These are phyloP conservation scores for Microplitis manilae DNA, from an alignment of 2,888 invertebrate species.

Conservation along the genomic window DNA sequence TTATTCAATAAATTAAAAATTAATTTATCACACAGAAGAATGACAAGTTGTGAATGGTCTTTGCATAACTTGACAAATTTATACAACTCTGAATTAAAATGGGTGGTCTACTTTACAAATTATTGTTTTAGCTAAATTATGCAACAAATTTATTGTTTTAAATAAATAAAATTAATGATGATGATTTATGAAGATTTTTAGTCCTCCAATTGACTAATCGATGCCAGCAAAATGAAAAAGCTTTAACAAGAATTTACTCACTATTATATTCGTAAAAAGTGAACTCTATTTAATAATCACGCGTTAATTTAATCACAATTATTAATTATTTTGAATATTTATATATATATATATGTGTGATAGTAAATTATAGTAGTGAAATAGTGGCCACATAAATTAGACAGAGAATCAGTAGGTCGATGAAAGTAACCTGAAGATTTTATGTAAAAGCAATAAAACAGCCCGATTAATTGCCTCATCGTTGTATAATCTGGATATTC, in stretches of 20 bases:
- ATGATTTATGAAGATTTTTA: no score
- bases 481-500: not conserved
- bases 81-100: not conserved
- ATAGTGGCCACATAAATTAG: not conserved
- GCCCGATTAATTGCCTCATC: not conserved
- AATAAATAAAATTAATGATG: no score
- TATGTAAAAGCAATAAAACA: not conserved
- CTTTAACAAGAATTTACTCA: no score
- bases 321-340: no score
- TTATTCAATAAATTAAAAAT: not conserved
- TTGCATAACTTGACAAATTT: no score
- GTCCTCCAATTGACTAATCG: no score
- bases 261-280: no score
- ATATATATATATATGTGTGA: not conserved
- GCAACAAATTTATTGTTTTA: not conserved
- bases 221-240: no score
- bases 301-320: no score
- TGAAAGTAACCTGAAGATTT: not conserved
- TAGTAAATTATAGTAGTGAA: not conserved
- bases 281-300: no score
- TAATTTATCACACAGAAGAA: not conserved
- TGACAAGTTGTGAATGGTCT: no score
- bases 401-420: not conserved
- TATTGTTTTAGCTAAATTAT: not conserved
- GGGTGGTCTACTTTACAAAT: not conserved